phyloP scores from a whole-genome alignment of 1,140 invertebrate species.

The Drosophila miranda region DNA sequence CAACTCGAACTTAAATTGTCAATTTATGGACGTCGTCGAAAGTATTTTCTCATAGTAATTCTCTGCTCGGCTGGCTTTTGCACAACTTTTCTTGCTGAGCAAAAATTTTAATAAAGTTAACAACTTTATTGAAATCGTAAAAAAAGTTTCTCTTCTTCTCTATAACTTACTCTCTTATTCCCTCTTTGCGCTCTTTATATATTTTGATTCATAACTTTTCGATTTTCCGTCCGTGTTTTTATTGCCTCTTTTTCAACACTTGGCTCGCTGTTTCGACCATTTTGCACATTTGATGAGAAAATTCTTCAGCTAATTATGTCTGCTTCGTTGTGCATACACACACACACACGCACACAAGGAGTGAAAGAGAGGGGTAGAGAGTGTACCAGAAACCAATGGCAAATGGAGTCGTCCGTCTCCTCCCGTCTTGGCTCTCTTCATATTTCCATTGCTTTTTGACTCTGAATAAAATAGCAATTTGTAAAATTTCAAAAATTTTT shows the following conservation, averaged over 20 bases:
- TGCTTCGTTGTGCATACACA: constrained; percentile 63
- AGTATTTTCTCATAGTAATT: constrained; percentile 78
- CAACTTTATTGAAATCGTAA: constrained; percentile 79
- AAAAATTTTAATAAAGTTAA: constrained; percentile 80
- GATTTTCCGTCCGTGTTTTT: constrained; percentile 59
- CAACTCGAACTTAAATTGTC: constrained; percentile 72
- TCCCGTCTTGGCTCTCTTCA: constrained; percentile 18
- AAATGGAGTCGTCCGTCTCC: constrained; percentile 47
- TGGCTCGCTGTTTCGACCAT: constrained; percentile 36
- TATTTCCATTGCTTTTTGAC: constrained; percentile 47
- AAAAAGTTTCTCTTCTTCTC: constrained; percentile 41
- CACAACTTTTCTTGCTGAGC: constrained; percentile 72
- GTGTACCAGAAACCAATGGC: constrained; percentile 6
- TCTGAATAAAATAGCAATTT: constrained; percentile 69
- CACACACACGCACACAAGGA: not conserved
- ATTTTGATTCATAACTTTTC: constrained; percentile 60
- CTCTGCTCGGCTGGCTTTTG: constrained; percentile 75
- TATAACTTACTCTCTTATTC: not conserved
- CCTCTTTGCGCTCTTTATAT: constrained; percentile 12
- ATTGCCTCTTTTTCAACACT: constrained; percentile 47
- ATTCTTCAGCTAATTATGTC: constrained; percentile 73
- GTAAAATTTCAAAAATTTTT: constrained; percentile 67
- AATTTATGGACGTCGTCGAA: constrained; percentile 72
- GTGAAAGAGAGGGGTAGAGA: constrained; percentile 11
- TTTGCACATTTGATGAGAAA: constrained; percentile 77